A percentile compares a stretch with the other conserved stretches of the same genome.
These are phyloP conservation scores for Setophaga kirtlandii DNA, from an alignment of 2,113 vertebrate genomes.

Conservation along the genomic window DNA sequence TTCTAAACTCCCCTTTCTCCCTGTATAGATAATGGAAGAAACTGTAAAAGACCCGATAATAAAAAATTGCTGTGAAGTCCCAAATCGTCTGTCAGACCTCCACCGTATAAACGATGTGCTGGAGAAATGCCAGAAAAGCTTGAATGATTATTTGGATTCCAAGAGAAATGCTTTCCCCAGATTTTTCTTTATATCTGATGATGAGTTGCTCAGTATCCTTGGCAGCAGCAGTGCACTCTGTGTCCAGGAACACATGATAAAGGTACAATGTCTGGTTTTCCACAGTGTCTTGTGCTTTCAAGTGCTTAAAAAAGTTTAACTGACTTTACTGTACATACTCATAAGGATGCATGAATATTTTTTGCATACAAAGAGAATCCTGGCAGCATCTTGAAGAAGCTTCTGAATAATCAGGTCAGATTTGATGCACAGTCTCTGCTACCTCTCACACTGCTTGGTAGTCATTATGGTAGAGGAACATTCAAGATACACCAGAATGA, in stretches of 20 bases:
- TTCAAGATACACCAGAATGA: neutral
- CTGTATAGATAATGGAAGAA: constrained; percentile 87
- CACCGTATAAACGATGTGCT: constrained; percentile 83
- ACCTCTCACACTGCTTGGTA: neutral
- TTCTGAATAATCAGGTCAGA: neutral
- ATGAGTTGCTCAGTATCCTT: constrained; percentile 95
- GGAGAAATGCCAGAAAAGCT: constrained; percentile 93
- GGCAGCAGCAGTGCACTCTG: constrained; percentile 88
- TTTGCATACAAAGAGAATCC: neutral
- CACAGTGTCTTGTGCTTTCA: neutral
- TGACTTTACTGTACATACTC: neutral
- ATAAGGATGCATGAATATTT: neutral
- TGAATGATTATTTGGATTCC: constrained; percentile 93
- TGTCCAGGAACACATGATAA: constrained; percentile 97
- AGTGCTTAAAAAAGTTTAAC: neutral
- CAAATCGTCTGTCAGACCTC: constrained; percentile 85
- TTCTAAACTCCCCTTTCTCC: neutral
- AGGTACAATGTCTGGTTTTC: constrained; percentile 72
- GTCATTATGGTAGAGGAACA: neutral
- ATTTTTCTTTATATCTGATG: constrained; percentile 98
- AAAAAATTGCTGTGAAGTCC: constrained; percentile 85
- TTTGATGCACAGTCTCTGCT: neutral
- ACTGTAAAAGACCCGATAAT: constrained; percentile 82
- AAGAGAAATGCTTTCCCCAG: constrained; percentile 93
- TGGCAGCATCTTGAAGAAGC: neutral